A percentile compares a stretch with the other conserved stretches of the same genome.
Evolutionary conservation across 2,113 vertebrate species (phyloP).

Genomic region (Eublepharis macularius): DNA sequence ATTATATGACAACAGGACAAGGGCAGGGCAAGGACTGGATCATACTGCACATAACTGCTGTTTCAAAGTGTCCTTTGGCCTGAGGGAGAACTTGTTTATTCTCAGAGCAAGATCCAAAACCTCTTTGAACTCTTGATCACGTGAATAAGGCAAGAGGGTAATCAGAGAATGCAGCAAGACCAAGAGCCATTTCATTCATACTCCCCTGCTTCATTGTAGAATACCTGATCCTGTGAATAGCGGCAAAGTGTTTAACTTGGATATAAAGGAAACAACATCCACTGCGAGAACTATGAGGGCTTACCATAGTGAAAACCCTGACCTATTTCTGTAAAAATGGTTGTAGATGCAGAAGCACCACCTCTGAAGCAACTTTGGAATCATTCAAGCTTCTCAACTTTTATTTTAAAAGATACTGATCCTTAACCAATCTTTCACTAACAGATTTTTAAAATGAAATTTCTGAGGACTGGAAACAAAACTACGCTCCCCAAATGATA

Average conservation of each 20-base stretch:
- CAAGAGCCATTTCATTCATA: neutral
- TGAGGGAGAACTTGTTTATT: neutral
- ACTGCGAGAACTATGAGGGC: neutral
- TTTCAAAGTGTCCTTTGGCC: neutral
- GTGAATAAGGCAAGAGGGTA: neutral
- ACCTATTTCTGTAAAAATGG: neutral
- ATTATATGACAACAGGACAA: neutral
- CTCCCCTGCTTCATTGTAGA: neutral
- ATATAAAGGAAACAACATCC: neutral
- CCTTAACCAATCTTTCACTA: neutral
- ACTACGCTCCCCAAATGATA: too few relatives aligned
- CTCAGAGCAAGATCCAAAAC: neutral
- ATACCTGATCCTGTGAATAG: neutral
- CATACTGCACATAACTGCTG: neutral
- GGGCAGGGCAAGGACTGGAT: neutral
- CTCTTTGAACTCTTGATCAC: neutral
- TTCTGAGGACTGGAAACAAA: neutral
- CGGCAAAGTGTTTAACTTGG: neutral
- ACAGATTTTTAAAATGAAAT: neutral
- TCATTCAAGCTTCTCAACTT: neutral
- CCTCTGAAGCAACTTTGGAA: neutral
- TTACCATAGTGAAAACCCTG: too few relatives aligned
- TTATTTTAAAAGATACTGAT: neutral
- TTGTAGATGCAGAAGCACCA: neutral
- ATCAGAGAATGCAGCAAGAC: neutral